Evolutionary conservation across 1,140 invertebrate species (phyloP).

Genomic region (Rhyacophila brunnea): DNA sequence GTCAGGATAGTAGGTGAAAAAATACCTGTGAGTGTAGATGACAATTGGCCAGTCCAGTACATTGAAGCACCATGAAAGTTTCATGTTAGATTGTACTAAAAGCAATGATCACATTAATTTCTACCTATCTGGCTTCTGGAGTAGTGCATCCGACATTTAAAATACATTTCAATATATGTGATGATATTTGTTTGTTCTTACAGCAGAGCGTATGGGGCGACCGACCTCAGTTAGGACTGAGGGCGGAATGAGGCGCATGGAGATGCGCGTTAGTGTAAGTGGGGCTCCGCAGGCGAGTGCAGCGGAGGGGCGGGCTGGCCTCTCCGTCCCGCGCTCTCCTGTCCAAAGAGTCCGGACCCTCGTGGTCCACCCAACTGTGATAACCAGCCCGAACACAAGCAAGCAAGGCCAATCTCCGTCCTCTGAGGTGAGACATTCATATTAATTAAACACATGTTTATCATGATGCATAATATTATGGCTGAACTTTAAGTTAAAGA

Average conservation of each 20-base stretch:
- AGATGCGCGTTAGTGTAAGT: background rate
- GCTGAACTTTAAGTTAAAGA: no score
- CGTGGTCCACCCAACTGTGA: constrained; percentile 62
- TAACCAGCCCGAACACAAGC: constrained; percentile 67
- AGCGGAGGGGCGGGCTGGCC: constrained; percentile 47
- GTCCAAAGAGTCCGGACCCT: constrained; percentile 44
- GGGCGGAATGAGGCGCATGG: background rate
- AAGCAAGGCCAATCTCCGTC: constrained; percentile 45
- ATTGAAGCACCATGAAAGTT: no score
- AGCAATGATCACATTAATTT: no score
- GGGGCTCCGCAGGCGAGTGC: constrained; percentile 34
- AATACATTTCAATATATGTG: constrained; percentile 31
- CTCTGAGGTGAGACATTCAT: constrained; percentile 49
- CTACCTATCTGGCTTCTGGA: no score
- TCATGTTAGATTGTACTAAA: no score
- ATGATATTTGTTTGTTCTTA: background rate
- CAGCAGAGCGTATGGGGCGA: constrained; percentile 13
- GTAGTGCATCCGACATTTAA: constrained; percentile 24
- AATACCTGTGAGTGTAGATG: no score
- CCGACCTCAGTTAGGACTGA: background rate
- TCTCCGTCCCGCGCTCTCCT: constrained; percentile 40
- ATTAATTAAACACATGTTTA: no score
- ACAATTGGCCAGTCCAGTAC: no score
- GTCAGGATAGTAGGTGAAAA: no score
- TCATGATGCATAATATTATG: no score